Conservation (phyloP, 2,888 invertebrate species). For the Junonia oenone region DNA sequence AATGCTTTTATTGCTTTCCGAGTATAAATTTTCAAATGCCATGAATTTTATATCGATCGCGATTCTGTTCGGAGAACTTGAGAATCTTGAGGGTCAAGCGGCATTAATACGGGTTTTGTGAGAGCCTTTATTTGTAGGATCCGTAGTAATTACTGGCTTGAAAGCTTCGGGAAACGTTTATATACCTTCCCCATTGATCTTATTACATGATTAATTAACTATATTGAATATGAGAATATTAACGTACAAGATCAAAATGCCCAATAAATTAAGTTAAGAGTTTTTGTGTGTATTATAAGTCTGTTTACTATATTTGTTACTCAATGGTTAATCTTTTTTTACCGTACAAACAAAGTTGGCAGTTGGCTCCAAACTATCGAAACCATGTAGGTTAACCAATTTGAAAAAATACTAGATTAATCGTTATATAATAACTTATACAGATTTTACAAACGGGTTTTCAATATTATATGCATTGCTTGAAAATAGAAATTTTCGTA, state of each 20-base stretch:
- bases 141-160: slow-evolving; percentile 19
- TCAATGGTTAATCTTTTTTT: no score
- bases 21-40: slow-evolving; percentile 44
- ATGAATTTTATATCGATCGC: slow-evolving; percentile 36
- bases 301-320: neutral
- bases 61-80: slow-evolving; percentile 24
- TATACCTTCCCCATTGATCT: neutral
- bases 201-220: neutral
- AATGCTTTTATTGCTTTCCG: slow-evolving; percentile 48
- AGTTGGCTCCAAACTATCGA: no score
- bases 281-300: neutral
- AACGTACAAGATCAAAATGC: neutral
- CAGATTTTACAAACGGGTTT: no score
- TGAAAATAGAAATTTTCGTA: no score
- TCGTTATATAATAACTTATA: no score
- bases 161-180: slow-evolving; percentile 11
- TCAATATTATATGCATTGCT: no score
- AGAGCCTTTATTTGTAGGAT: slow-evolving; percentile 18
- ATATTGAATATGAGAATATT: neutral
- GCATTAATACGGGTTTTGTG: slow-evolving; percentile 19
- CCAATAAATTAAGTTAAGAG: neutral
- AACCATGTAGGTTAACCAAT: no score
- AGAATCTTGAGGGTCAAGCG: slow-evolving; percentile 27
- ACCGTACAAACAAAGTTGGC: no score
- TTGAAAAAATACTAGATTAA: no score